These are phyloP conservation scores for Scartelaos histophorus DNA, from an alignment of 2,113 vertebrate genomes.

Conservation along the genomic window DNA sequence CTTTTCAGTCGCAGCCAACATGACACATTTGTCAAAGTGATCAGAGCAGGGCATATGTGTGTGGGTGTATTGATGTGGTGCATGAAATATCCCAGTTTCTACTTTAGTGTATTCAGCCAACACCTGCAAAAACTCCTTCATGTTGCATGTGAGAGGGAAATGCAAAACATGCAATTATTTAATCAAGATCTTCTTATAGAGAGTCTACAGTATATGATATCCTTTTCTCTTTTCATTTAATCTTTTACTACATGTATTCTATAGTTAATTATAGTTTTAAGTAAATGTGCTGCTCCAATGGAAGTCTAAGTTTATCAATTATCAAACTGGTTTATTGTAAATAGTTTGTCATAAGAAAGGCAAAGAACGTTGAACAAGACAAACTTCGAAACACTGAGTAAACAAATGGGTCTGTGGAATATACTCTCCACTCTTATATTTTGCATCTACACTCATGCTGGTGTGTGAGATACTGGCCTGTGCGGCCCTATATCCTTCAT, in stretches of 20 bases:
- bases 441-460: slow-evolving; percentile 24
- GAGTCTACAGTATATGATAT: slow-evolving; percentile 2
- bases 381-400: no score
- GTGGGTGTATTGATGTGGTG: slow-evolving; percentile 57
- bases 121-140: slow-evolving; percentile 64
- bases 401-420: no score
- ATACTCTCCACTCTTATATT: neutral
- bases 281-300: neutral
- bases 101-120: slow-evolving; percentile 57
- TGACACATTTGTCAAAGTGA: slow-evolving; percentile 64
- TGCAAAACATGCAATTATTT: slow-evolving; percentile 51
- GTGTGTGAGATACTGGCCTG: no score
- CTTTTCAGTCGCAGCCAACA: slow-evolving; percentile 48
- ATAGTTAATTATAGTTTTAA: neutral
- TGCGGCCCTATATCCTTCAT: neutral
- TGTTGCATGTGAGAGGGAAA: slow-evolving; percentile 35
- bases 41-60: slow-evolving; percentile 66
- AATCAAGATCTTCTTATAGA: slow-evolving; percentile 25
- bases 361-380: no score
- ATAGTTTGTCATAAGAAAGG: no score
- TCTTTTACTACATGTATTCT: slow-evolving; percentile 14
- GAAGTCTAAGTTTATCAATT: neutral
- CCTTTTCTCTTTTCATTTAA: slow-evolving; percentile 30
- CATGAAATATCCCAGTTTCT: slow-evolving; percentile 56
- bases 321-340: neutral